phyloP scores from a whole-genome alignment of 2,888 invertebrate species.

The Bombylius discolor region DNA sequence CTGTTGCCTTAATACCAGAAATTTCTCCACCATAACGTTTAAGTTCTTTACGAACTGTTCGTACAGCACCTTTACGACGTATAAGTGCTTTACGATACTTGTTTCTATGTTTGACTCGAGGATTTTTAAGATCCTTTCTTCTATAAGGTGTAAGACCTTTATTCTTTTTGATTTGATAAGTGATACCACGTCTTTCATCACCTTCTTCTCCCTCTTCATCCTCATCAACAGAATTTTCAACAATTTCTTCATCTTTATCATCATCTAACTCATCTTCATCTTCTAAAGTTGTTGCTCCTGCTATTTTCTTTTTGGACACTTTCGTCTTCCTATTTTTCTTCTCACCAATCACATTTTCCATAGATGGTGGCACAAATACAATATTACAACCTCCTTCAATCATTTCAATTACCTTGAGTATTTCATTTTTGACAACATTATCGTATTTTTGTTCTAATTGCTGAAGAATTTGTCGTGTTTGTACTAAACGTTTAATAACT shows the following conservation, averaged over 20 bases:
- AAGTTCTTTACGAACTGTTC: conserved; percentile 68
- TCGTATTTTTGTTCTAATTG: conserved; percentile 59
- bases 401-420: conserved; percentile 48
- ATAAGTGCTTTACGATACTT: conserved; percentile 88
- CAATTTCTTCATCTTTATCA: conserved; percentile 38
- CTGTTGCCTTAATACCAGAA: conserved; percentile 83
- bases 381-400: conserved; percentile 38
- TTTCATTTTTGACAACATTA: conserved; percentile 52
- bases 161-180: conserved; percentile 90
- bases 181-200: conserved; percentile 63
- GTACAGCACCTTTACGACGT: conserved; percentile 84
- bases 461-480: conserved; percentile 61
- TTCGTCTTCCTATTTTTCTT: conserved; percentile 15
- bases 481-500: conserved; percentile 70
- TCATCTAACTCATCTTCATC: conserved; percentile 34
- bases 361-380: conserved; percentile 24
- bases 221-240: conserved; percentile 33
- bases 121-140: conserved; percentile 87
- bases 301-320: background rate
- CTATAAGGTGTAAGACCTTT: conserved; percentile 84
- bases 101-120: conserved; percentile 84
- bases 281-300: conserved; percentile 16
- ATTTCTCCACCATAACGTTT: conserved; percentile 81
- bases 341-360: conserved; percentile 32
- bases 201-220: conserved; percentile 25